Conservation (phyloP, 2,113 vertebrate species). For the Neodontobutis hainanensis region DNA sequence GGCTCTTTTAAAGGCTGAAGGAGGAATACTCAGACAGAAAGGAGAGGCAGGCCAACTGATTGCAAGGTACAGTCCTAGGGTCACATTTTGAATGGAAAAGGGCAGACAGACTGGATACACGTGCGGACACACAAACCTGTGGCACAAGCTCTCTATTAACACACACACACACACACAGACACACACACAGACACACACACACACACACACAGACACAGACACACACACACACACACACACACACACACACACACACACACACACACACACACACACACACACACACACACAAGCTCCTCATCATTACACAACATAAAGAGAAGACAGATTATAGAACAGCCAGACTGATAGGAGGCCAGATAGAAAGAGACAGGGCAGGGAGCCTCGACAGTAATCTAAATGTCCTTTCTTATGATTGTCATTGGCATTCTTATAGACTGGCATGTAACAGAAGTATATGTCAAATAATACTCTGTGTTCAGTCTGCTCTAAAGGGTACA, state of each 20-base stretch:
- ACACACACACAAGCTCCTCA: conserved; percentile 59
- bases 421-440: conserved; percentile 74
- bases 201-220: too few relatives aligned
- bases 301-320: conserved; percentile 69
- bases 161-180: conserved; percentile 3
- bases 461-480: conserved; percentile 62
- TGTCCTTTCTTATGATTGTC: conserved; percentile 76
- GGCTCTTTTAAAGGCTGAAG: conserved; percentile 56
- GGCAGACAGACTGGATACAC: conserved; percentile 39
- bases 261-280: conserved; percentile 9
- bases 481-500: conserved; percentile 65
- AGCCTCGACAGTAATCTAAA: conserved; percentile 73
- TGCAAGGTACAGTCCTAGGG: conserved; percentile 65
- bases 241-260: conserved; percentile 9
- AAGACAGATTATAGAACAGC: conserved; percentile 70
- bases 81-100: conserved; percentile 57
- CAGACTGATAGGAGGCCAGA: conserved; percentile 66
- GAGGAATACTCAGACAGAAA: conserved; percentile 59
- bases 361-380: conserved; percentile 67
- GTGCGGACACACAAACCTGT: conserved; percentile 12
- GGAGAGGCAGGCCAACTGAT: conserved; percentile 66
- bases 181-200: too few relatives aligned
- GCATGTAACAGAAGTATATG: conserved; percentile 64
- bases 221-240: conserved; percentile 10
- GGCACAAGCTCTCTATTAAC: conserved; percentile 12